phyloP scores from a whole-genome alignment of 2,888 invertebrate genomes.

The Perizoma affinitatum region DNA sequence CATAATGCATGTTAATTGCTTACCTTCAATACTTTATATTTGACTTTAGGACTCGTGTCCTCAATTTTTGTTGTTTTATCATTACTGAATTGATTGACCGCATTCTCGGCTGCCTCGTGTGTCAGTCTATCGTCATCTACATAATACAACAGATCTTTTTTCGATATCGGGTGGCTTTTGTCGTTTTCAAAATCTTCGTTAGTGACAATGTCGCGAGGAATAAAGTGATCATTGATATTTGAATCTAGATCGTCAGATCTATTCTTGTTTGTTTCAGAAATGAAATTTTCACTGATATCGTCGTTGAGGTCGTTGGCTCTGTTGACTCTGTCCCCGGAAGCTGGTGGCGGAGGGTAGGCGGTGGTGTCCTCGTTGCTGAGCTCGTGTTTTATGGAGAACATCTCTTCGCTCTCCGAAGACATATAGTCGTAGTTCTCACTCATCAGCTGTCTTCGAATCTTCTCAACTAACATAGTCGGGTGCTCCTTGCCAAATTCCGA shows the following conservation, averaged over 20 bases:
- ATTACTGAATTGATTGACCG: neutral
- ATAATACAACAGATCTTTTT: constrained; percentile 50
- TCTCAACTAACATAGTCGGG: constrained; percentile 29
- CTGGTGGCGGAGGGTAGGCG: neutral
- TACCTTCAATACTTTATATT: constrained; percentile 54
- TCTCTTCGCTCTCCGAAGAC: constrained; percentile 32
- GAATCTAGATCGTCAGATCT: no score
- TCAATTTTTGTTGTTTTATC: neutral
- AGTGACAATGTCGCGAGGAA: neutral
- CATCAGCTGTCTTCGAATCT: constrained; percentile 54
- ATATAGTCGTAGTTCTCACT: constrained; percentile 61
- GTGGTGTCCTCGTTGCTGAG: constrained; percentile 39
- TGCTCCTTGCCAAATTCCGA: constrained; percentile 9
- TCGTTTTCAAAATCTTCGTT: neutral
- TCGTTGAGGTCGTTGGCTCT: neutral
- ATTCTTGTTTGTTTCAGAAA: neutral
- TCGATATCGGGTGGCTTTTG: constrained; percentile 6
- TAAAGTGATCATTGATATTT: constrained; percentile 19
- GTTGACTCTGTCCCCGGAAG: neutral
- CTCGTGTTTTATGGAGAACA: constrained; percentile 14
- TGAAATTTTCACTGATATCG: constrained; percentile 20
- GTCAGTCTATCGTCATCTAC: constrained; percentile 26
- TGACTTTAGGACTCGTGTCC: constrained; percentile 33
- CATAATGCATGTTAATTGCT: constrained; percentile 4
- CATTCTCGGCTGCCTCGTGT: constrained; percentile 6